These are phyloP conservation scores for Limnodromus scolopaceus DNA, from an alignment of 2,797 vertebrate species.

Conservation along the genomic window DNA sequence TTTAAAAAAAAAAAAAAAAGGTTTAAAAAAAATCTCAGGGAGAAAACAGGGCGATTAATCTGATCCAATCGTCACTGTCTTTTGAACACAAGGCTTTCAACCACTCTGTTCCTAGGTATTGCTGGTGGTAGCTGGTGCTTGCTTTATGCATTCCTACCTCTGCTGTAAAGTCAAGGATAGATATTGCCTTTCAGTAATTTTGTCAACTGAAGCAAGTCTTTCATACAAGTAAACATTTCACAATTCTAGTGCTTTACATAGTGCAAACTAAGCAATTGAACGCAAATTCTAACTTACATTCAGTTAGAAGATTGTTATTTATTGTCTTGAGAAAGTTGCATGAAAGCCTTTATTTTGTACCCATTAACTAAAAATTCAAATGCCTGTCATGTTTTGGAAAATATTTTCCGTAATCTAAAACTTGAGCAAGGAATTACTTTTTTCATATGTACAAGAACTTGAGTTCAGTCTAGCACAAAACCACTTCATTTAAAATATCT, in stretches of 20 bases:
- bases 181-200: neutral
- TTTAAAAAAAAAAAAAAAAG: neutral
- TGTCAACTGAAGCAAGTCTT: neutral
- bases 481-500: neutral
- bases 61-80: neutral
- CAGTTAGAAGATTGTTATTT: neutral
- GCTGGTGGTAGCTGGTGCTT: neutral
- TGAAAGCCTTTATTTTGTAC: neutral
- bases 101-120: neutral
- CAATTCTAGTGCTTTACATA: neutral
- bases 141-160: neutral
- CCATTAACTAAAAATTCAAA: neutral
- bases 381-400: neutral
- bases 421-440: neutral
- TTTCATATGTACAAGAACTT: neutral
- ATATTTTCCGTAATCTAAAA: neutral
- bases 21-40: neutral
- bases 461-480: neutral
- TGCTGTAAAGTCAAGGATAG: neutral
- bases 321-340: neutral
- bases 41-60: neutral
- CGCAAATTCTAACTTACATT: neutral
- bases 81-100: neutral
- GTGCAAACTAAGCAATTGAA: neutral
- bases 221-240: neutral